phyloP scores from a whole-genome alignment of 2,797 vertebrate genomes.

The Pseudomugil tenellus region DNA sequence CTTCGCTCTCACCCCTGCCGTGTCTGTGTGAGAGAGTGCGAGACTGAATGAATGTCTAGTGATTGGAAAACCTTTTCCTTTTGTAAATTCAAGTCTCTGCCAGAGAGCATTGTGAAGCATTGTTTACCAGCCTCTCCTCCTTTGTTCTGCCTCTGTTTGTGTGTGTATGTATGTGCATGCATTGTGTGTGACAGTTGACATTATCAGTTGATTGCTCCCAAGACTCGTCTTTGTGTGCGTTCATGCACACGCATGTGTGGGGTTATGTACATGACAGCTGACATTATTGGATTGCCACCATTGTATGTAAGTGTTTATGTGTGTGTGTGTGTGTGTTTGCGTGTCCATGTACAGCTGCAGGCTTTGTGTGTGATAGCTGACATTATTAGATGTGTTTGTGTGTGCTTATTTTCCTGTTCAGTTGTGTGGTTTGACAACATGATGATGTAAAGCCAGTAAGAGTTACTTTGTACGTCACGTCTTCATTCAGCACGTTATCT shows the following conservation, averaged over 20 bases:
- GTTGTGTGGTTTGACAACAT: slow-evolving; percentile 34
- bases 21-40: slow-evolving; percentile 26
- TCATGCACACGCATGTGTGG: slow-evolving; percentile 37
- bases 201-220: slow-evolving; percentile 75
- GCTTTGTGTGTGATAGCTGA: slow-evolving; percentile 49
- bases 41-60: slow-evolving; percentile 76
- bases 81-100: slow-evolving; percentile 75
- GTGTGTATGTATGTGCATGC: slow-evolving; percentile 16
- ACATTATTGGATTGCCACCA: slow-evolving; percentile 62
- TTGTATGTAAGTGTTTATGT: slow-evolving; percentile 25
- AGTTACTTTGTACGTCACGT: slow-evolving; percentile 10
- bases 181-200: slow-evolving; percentile 69
- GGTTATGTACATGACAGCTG: slow-evolving; percentile 58
- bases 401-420: slow-evolving; percentile 50
- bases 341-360: slow-evolving; percentile 3
- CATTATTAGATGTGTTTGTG: slow-evolving; percentile 48
- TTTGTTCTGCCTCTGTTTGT: slow-evolving; percentile 62
- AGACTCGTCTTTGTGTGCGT: slow-evolving; percentile 36
- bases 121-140: slow-evolving; percentile 75
- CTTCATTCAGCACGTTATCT: slow-evolving; percentile 4
- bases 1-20: slow-evolving; percentile 45
- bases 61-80: slow-evolving; percentile 81
- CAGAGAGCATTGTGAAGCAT: slow-evolving; percentile 77
- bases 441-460: slow-evolving; percentile 14
- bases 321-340: slow-evolving; percentile 16